Evolutionary conservation across 2,888 invertebrate genomes (phyloP), one percentile per base, ranked within the genome.

Genomic region (Pandemis corylana): DNA sequence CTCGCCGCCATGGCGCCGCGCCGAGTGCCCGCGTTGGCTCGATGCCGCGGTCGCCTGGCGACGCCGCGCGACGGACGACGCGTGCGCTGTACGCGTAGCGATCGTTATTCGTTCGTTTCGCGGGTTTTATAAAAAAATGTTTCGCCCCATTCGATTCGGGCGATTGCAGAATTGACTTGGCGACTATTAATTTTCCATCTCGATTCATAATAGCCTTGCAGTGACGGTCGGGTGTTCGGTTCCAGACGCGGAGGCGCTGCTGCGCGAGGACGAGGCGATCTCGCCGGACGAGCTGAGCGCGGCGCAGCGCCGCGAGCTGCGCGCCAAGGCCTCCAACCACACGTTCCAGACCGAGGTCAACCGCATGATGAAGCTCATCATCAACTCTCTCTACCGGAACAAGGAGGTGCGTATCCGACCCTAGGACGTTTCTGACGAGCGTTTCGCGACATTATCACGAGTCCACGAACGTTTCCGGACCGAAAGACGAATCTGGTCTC

Each of bases 281-380:
- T 98, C 98, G 86, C 94, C 99, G 71, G 99, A 99, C 94, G 98
- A 98, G 4, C 95, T 99, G 76, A 99, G 97, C 94, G 98, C 98
- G 20, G 97, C 99, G 20, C 98, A 99, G 93, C 95, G 99, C 88
- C 98, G 98, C 82, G 98, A 99, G 94, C 91, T 99, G 63, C 95
- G 98, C 76, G 98, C 98, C 65, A 97, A 97, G 86, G 97, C 99
- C 0, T 97, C 98, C 87, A 98, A 97, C 89, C 97, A 96, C 87
- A 96, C 96, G 42, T 99, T 99, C 95, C 98, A 99, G 95, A 99
- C 99, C 0, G 99, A 99, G 95, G 99, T 99, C 61, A 99, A 99
- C 94, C 97, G 99, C 75, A 99, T 99, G 99, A 99, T 99, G 99
- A 99, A 99, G 92, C 96, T 99, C 76, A 99, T 99, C 91, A 99